A percentile compares a stretch with the other conserved stretches of the same genome.
Evolutionary conservation across 1,140 invertebrate species (phyloP).

Genomic region (Delia radicum): DNA sequence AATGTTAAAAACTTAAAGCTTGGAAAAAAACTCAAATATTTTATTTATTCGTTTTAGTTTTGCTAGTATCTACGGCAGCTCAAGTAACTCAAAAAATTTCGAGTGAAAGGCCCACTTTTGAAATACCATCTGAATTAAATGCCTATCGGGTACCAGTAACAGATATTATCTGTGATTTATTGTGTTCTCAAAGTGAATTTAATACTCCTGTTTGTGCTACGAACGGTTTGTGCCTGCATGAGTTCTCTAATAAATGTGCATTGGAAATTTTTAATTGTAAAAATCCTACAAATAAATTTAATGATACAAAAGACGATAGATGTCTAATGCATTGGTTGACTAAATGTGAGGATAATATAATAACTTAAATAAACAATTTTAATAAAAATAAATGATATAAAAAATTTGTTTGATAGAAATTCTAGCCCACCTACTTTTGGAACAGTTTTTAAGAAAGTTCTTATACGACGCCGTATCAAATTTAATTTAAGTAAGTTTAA

Average conservation of each 20-base stretch:
- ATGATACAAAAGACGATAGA: conserved; percentile 10
- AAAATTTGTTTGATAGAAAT: too few species aligned
- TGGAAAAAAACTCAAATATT: not conserved
- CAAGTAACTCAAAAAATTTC: not conserved
- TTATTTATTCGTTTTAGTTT: not conserved
- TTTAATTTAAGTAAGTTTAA: too few species aligned
- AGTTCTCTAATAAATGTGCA: conserved; percentile 45
- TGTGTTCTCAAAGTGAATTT: conserved; percentile 47
- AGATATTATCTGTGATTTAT: conserved; percentile 33
- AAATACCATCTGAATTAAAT: not conserved
- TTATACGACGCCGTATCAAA: too few species aligned
- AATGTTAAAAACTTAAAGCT: not conserved
- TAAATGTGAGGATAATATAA: conserved; percentile 23
- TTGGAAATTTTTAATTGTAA: conserved; percentile 48
- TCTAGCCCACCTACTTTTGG: too few species aligned
- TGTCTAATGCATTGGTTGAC: conserved; percentile 33
- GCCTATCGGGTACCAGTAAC: too few species aligned
- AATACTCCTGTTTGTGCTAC: conserved; percentile 41
- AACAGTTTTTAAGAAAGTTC: too few species aligned
- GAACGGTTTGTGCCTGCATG: conserved; percentile 44
- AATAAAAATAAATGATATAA: too few species aligned
- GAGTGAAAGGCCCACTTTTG: too few species aligned
- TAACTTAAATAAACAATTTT: too few species aligned
- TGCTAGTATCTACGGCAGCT: not conserved
- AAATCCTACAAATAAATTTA: conserved; percentile 36